These are phyloP conservation scores for Myzus persicae DNA, from an alignment of 1,140 invertebrate genomes.

Conservation along the genomic window DNA sequence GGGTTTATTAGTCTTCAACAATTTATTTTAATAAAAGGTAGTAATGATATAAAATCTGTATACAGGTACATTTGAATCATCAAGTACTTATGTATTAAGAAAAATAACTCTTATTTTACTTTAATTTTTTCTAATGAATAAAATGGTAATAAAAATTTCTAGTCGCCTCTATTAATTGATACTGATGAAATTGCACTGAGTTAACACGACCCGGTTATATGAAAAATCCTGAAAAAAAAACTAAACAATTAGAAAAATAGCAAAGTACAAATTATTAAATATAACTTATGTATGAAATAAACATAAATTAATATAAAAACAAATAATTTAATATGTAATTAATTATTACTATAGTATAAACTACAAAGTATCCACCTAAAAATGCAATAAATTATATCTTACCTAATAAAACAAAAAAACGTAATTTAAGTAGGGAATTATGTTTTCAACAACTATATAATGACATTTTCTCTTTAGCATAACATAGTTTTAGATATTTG, in stretches of 20 bases:
- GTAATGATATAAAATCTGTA: too few species aligned
- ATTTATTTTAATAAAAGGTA: too few species aligned
- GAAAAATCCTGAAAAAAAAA: neutral
- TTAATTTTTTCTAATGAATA: neutral
- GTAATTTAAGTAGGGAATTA: too few species aligned
- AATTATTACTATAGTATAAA: too few species aligned
- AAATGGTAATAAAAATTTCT: neutral
- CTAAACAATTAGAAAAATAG: neutral
- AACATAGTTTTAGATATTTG: neutral
- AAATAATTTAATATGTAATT: too few species aligned
- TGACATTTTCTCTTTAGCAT: neutral
- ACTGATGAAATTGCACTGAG: neutral
- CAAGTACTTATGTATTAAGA: too few species aligned
- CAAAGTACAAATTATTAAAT: neutral
- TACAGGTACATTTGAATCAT: too few species aligned
- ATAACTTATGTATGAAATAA: neutral
- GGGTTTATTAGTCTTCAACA: too few species aligned
- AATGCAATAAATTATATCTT: too few species aligned
- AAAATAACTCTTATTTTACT: neutral
- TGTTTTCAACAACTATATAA: neutral
- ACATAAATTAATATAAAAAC: too few species aligned
- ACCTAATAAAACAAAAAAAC: too few species aligned
- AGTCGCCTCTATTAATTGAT: neutral
- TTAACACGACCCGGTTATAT: neutral
- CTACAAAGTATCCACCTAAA: neutral